A percentile compares a stretch with the other conserved stretches of the same genome.
These are phyloP conservation scores for Andrena fulva DNA, from an alignment of 2,888 invertebrate genomes.

Conservation along the genomic window DNA sequence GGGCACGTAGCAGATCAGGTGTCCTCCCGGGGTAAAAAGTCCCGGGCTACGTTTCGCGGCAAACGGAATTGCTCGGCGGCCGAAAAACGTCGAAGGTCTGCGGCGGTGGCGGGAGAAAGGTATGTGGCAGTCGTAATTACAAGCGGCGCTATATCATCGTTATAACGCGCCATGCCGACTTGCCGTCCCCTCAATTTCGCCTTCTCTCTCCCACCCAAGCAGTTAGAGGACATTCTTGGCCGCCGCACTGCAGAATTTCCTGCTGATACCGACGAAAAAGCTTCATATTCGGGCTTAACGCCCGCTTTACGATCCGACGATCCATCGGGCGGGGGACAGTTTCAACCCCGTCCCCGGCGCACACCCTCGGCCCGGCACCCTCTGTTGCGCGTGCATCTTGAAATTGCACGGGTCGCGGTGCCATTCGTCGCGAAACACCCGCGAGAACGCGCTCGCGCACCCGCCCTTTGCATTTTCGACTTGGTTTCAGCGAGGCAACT, in stretches of 20 bases:
- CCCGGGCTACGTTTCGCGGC: neutral
- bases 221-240: slow-evolving; percentile 73
- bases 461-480: slow-evolving; percentile 4
- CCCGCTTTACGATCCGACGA: slow-evolving; percentile 62
- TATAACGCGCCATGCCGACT: slow-evolving; percentile 45
- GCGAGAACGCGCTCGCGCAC: slow-evolving; percentile 25
- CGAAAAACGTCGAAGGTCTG: slow-evolving; percentile 24
- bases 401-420: slow-evolving; percentile 52
- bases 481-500: neutral
- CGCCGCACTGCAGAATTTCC: slow-evolving; percentile 70
- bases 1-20: neutral
- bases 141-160: slow-evolving; percentile 65
- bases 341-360: neutral
- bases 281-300: slow-evolving; percentile 73
- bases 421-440: slow-evolving; percentile 26
- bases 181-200: slow-evolving; percentile 39
- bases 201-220: slow-evolving; percentile 53
- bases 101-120: slow-evolving; percentile 3
- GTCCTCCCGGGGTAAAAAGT: neutral
- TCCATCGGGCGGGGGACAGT: slow-evolving; percentile 52
- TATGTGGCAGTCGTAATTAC: slow-evolving; percentile 64
- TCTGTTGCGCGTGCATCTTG: slow-evolving; percentile 43
- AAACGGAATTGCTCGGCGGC: neutral
- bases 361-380: neutral
- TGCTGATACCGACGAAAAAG: slow-evolving; percentile 74